Conservation (phyloP, 1,140 invertebrate species). For the Zaprionus davidi region DNA sequence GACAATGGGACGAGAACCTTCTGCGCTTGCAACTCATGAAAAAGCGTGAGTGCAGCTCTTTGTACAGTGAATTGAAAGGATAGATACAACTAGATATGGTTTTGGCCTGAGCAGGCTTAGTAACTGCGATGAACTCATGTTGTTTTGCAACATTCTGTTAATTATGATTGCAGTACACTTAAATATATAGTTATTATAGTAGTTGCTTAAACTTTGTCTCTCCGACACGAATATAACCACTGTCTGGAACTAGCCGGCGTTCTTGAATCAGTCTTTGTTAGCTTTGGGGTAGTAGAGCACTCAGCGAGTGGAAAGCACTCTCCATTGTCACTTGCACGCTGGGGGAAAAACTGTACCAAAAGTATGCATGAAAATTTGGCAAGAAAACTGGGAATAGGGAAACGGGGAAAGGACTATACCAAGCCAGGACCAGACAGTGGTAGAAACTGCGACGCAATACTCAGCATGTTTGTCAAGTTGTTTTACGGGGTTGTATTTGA, state of each 20-base stretch:
- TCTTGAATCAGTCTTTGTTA: conserved; percentile 42
- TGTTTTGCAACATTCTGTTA: too few species aligned
- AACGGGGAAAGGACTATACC: conserved; percentile 25
- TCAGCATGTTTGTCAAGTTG: neutral
- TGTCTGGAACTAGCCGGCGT: conserved; percentile 19
- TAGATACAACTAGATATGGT: neutral
- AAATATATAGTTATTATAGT: neutral
- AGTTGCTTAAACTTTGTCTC: neutral
- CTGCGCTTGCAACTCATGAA: neutral
- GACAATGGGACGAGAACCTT: neutral
- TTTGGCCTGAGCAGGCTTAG: neutral
- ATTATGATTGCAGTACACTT: too few species aligned
- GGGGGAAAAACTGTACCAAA: conserved; percentile 70
- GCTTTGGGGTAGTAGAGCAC: conserved; percentile 79
- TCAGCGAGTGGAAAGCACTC: conserved; percentile 14
- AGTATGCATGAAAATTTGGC: conserved; percentile 38
- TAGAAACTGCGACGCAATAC: conserved; percentile 57
- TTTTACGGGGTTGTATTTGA: conserved; percentile 32
- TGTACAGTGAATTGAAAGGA: too few species aligned
- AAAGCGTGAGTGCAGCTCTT: neutral
- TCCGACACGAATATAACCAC: neutral
- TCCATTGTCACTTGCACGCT: conserved; percentile 9
- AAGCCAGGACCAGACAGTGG: conserved; percentile 52
- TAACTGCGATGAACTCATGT: neutral
- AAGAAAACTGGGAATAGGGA: conserved; percentile 21